Base-by-base conservation (phyloP, 2,888 invertebrate genomes). In the Cremastinae sp. region DNA sequence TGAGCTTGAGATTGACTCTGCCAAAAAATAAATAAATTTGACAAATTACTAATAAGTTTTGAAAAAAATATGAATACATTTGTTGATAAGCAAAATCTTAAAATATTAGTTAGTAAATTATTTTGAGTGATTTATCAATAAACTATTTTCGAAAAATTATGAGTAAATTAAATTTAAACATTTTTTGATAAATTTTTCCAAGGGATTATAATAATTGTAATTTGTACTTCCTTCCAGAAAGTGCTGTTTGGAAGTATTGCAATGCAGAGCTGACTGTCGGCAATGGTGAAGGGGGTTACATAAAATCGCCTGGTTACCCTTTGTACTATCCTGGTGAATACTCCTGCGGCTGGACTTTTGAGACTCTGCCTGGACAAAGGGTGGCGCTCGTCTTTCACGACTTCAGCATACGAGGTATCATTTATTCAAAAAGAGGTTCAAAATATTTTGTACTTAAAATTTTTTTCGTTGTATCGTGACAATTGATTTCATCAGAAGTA, bases 331-430 rank as follows among this genome's bases (percentile, higher is more conserved):
- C 94, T 10, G 95, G 94, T 0, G 92, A 92, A 43, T 88, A 86
- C 85, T 88, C 92, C 80, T 95, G 95, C 86, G 91, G 92, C 43
- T 95, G 95, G 95, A 91, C 91, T 74, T 91, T 95, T 68, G 90
- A 90, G 51, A 93, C 93, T 0, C 90, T 92, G 53, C 91, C 91
- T 0, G 93, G 93, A 72, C 94, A 95, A 85, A 91, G 90, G 82
- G 91, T 95, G 66, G 90, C 92, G 78, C 87, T 95, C 59, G 93
- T 93, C 0, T 89, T 95, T 37, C 90, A 95, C 81, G 95, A 95
- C 88, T 91, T 95, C 78, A 93, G 94, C 75, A 91, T 95, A 82
- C 92, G 94, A 86, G 93, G 95, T 94, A 89, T 92, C 37, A 35
- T 35, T 10, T 20, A 43, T 45, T 9, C 18, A 20, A 59, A 22